These are phyloP conservation scores for Agapostemon virescens DNA, from an alignment of 2,888 invertebrate species.

Conservation along the genomic window DNA sequence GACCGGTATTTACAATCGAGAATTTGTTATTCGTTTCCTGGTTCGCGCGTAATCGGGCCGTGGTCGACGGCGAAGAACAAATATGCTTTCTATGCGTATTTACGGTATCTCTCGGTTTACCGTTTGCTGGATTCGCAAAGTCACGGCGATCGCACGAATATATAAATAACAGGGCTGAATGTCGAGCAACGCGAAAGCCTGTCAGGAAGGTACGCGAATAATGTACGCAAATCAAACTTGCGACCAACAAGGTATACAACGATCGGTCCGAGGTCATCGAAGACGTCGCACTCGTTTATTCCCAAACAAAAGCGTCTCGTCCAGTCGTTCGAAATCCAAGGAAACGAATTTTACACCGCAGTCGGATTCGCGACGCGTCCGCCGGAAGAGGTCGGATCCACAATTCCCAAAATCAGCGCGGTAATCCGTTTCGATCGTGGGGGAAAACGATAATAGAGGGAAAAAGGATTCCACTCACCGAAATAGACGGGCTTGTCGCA, in stretches of 20 bases:
- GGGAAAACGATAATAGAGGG: too few relatives aligned
- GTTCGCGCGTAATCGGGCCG: not conserved
- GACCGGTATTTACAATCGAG: not conserved
- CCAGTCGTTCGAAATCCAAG: too few relatives aligned
- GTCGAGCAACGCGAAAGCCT: too few relatives aligned
- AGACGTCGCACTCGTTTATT: too few relatives aligned
- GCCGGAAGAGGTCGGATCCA: not conserved
- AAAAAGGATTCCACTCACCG: slow-evolving; percentile 66
- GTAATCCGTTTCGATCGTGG: not conserved
- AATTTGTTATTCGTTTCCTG: not conserved
- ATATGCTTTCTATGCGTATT: not conserved
- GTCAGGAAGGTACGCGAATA: too few relatives aligned
- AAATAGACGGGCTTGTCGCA: slow-evolving; percentile 84
- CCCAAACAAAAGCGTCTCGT: not conserved
- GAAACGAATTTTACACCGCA: not conserved
- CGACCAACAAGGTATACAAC: too few relatives aligned
- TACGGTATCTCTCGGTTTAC: not conserved
- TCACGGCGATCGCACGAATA: not conserved
- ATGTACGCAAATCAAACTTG: too few relatives aligned
- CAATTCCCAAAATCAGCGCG: not conserved
- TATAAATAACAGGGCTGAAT: not conserved
- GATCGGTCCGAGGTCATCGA: too few relatives aligned
- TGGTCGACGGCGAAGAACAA: too few relatives aligned
- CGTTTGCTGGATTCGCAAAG: not conserved
- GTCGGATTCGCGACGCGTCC: not conserved